These are phyloP conservation scores for Bradypus variegatus DNA, from an alignment of 2,797 vertebrate species.

Conservation along the genomic window DNA sequence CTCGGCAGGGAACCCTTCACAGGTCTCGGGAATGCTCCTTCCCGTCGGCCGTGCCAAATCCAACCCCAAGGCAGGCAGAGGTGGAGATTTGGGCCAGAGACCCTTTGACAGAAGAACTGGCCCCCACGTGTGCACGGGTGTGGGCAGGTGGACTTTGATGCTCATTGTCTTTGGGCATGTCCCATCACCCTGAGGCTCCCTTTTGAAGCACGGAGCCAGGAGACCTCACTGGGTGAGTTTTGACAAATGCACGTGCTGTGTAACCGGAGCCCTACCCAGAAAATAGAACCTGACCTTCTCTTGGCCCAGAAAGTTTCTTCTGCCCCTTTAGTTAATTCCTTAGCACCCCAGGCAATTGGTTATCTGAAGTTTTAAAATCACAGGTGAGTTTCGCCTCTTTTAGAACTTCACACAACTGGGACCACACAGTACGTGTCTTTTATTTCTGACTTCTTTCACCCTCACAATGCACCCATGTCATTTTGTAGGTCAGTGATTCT, in stretches of 20 bases:
- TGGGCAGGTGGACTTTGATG: accelerated
- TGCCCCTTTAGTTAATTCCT: too few species aligned
- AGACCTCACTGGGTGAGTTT: neutral
- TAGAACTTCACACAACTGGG: neutral
- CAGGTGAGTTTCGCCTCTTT: accelerated
- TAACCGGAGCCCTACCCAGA: neutral
- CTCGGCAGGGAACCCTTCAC: neutral
- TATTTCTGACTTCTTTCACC: accelerated
- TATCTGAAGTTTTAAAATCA: neutral
- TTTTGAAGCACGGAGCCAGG: neutral
- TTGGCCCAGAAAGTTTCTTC: accelerated
- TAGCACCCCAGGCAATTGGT: accelerated
- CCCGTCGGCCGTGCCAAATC: accelerated
- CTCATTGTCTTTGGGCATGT: too few species aligned
- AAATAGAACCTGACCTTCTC: accelerated
- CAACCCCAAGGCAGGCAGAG: neutral
- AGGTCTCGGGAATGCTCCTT: neutral
- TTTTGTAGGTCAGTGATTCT: accelerated
- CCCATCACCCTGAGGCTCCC: accelerated
- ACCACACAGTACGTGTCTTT: accelerated
- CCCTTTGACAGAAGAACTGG: neutral
- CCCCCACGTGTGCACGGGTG: neutral
- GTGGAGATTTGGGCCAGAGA: neutral
- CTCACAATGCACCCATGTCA: accelerated
- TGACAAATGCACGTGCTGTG: neutral